Evolutionary conservation across 2,888 invertebrate species (phyloP).

Genomic region (Trimorus sp.): DNA sequence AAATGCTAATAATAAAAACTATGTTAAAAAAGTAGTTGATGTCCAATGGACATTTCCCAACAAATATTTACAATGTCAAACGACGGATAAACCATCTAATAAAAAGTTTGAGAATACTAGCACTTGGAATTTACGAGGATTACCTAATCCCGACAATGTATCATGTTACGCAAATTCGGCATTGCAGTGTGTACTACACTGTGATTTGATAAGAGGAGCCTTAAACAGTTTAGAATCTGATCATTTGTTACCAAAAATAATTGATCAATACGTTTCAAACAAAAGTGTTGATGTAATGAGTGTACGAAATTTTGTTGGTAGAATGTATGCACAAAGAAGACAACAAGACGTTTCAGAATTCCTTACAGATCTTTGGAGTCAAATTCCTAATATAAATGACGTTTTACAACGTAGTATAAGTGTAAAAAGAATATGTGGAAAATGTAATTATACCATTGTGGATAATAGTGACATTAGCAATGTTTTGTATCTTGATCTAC

Average conservation of each 20-base stretch:
- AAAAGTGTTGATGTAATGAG: not conserved
- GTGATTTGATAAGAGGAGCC: conserved; percentile 10
- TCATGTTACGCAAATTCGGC: conserved; percentile 39
- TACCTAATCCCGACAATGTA: conserved; percentile 7
- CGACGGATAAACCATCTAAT: not conserved
- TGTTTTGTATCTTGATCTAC: conserved; percentile 14
- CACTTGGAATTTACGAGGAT: conserved; percentile 9
- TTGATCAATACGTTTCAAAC: conserved; percentile 7
- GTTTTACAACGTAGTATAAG: not conserved
- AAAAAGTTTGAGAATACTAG: not conserved
- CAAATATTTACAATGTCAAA: conserved; percentile 1
- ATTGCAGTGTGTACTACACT: conserved; percentile 22
- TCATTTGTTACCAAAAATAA: conserved; percentile 8
- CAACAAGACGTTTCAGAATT: conserved; percentile 14
- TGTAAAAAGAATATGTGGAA: conserved; percentile 3
- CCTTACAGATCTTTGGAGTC: conserved; percentile 1
- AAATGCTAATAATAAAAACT: not conserved
- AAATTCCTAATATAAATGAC: conserved; percentile 1
- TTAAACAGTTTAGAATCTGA: conserved; percentile 7
- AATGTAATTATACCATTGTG: conserved; percentile 3
- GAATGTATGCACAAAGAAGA: not conserved
- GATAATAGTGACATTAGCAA: conserved; percentile 6
- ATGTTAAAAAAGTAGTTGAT: not conserved
- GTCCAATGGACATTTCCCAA: conserved; percentile 14
- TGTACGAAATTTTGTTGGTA: conserved; percentile 15